A percentile compares a stretch with the other conserved stretches of the same genome.
These are phyloP conservation scores for Brachionus asplanchnoidis DNA, from an alignment of 1,140 invertebrate species.

Conservation along the genomic window DNA sequence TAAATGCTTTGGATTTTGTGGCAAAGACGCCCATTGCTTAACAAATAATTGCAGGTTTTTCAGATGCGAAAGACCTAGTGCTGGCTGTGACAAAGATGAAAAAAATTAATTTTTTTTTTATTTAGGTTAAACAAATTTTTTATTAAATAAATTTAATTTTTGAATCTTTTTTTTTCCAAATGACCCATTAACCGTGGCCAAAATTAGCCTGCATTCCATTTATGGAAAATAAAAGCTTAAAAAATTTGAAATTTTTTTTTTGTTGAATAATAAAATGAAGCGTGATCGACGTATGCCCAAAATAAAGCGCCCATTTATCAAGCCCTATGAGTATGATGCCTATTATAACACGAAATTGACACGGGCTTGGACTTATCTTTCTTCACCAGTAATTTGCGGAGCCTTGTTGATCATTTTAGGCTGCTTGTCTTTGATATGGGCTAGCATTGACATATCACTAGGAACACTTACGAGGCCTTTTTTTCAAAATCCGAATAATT, in stretches of 20 bases:
- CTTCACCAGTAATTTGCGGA: background rate
- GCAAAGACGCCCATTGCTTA: slow-evolving; percentile 35
- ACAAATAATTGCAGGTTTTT: slow-evolving; percentile 27
- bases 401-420: background rate
- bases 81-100: background rate
- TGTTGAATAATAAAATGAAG: background rate
- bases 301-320: background rate
- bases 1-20: slow-evolving; percentile 6
- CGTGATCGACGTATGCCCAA: background rate
- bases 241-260: background rate
- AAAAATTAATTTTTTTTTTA: background rate
- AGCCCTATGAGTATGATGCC: background rate
- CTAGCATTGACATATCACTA: background rate
- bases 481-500: slow-evolving; percentile 20
- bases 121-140: background rate
- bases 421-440: background rate
- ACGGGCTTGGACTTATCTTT: background rate
- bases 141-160: background rate
- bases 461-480: background rate
- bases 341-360: background rate
- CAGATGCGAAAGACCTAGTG: background rate
- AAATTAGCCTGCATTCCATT: background rate
- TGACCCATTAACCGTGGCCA: background rate
- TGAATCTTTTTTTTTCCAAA: background rate
- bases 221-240: background rate